phyloP scores from a whole-genome alignment of 92 coral and sea anemone species.

The Epizoanthus ramosus region DNA sequence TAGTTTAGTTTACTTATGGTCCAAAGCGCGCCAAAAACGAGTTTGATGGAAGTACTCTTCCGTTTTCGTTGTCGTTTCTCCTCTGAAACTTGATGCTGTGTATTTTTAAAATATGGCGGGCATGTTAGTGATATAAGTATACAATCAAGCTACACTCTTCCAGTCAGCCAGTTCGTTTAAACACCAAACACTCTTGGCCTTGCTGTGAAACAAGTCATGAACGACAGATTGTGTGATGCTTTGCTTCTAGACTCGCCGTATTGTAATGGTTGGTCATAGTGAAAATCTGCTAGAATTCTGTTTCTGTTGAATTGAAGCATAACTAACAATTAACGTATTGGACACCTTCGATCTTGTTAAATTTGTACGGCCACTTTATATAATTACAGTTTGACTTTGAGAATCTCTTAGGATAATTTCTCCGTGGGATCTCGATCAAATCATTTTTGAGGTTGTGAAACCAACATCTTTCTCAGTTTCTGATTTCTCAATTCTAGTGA shows the following conservation, averaged over 20 bases:
- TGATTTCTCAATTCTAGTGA: no score
- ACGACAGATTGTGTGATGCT: constrained; percentile 21
- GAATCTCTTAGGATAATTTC: neutral
- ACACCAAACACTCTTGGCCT: no score
- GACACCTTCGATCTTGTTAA: no score
- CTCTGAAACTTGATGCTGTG: no score
- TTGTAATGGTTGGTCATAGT: constrained; percentile 13
- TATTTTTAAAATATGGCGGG: no score
- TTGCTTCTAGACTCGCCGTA: constrained; percentile 12
- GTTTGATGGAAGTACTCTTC: neutral
- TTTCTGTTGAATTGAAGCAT: no score
- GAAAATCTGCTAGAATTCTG: no score
- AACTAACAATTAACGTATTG: no score
- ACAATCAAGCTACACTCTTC: neutral
- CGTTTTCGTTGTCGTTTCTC: no score
- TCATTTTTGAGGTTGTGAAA: neutral
- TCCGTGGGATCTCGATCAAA: neutral
- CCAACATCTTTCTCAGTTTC: no score
- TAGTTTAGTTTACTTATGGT: neutral
- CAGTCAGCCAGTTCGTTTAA: neutral
- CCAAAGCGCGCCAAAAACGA: constrained; percentile 35
- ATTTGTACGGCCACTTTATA: no score
- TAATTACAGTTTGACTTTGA: neutral
- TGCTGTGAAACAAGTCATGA: constrained; percentile 13
- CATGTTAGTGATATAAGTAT: no score